A percentile compares a stretch with the other conserved stretches of the same genome.
phyloP scores from a whole-genome alignment of 1,140 invertebrate genomes.

The Leptopilina boulardi region DNA sequence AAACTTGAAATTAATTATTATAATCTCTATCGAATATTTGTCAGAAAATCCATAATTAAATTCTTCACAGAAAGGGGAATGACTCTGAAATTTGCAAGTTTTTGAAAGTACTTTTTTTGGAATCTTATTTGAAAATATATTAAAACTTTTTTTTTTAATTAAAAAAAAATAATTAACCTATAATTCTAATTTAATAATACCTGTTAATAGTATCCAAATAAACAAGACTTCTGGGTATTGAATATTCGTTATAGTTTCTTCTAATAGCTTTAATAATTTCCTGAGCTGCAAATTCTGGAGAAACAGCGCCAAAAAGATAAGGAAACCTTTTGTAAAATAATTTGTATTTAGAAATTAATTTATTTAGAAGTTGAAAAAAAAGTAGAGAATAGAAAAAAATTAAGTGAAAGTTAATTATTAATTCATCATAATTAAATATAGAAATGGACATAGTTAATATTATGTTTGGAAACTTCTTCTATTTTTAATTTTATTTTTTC shows the following conservation, averaged over 20 bases:
- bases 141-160: too few relatives aligned
- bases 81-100: conserved; percentile 44
- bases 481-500: too few relatives aligned
- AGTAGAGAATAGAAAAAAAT: too few relatives aligned
- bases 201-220: conserved; percentile 60
- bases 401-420: too few relatives aligned
- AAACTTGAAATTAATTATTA: neutral
- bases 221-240: conserved; percentile 64
- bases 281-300: conserved; percentile 58
- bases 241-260: conserved; percentile 64
- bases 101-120: neutral
- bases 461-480: too few relatives aligned
- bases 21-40: conserved; percentile 43
- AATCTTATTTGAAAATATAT: neutral
- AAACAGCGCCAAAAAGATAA: conserved; percentile 59
- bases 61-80: conserved; percentile 55
- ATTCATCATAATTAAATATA: too few relatives aligned
- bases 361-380: neutral
- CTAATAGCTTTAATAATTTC: conserved; percentile 63
- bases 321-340: conserved; percentile 60
- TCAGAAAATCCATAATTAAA: conserved; percentile 61
- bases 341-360: neutral
- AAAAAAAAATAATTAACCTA: neutral
- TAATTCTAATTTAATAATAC: conserved; percentile 41
- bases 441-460: too few relatives aligned